A percentile compares a stretch with the other conserved stretches of the same genome.
phyloP scores from a whole-genome alignment of 2,113 vertebrate species.

The Heteronetta atricapilla region DNA sequence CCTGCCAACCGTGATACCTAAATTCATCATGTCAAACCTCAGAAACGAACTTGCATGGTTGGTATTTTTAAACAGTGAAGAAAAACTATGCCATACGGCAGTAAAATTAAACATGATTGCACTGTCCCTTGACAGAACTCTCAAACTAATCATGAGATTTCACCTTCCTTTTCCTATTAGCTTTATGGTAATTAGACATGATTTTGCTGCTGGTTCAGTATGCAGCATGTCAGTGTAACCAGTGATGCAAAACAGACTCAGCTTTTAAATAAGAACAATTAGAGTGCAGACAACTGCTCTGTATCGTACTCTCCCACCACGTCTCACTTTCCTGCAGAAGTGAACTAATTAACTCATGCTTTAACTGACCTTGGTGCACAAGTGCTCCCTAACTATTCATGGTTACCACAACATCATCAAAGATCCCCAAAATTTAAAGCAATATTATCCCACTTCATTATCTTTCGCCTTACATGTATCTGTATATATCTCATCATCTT shows the following conservation, averaged over 20 bases:
- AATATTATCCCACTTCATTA: neutral
- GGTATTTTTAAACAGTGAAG: slow-evolving; percentile 19
- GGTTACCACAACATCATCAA: neutral
- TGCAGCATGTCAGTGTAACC: slow-evolving; percentile 49
- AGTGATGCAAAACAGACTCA: slow-evolving; percentile 58
- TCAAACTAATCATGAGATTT: slow-evolving; percentile 62
- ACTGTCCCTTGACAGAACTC: slow-evolving; percentile 57
- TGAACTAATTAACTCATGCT: slow-evolving; percentile 22
- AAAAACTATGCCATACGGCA: slow-evolving; percentile 45
- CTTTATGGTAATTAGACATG: slow-evolving; percentile 64
- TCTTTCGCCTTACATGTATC: neutral
- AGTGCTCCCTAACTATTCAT: neutral
- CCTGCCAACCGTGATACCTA: neutral
- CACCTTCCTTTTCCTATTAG: slow-evolving; percentile 70
- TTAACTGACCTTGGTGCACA: neutral
- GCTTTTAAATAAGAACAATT: slow-evolving; percentile 66
- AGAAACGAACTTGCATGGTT: slow-evolving; percentile 2
- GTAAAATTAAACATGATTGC: slow-evolving; percentile 64
- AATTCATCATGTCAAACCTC: neutral
- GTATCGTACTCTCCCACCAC: neutral
- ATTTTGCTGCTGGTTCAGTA: slow-evolving; percentile 62
- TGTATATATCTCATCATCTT: neutral
- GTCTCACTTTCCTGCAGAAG: slow-evolving; percentile 25
- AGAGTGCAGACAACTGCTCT: slow-evolving; percentile 31
- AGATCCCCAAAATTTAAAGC: neutral